Evolutionary conservation across 2,113 vertebrate genomes (phyloP).

Genomic region (Synchiropus splendidus): DNA sequence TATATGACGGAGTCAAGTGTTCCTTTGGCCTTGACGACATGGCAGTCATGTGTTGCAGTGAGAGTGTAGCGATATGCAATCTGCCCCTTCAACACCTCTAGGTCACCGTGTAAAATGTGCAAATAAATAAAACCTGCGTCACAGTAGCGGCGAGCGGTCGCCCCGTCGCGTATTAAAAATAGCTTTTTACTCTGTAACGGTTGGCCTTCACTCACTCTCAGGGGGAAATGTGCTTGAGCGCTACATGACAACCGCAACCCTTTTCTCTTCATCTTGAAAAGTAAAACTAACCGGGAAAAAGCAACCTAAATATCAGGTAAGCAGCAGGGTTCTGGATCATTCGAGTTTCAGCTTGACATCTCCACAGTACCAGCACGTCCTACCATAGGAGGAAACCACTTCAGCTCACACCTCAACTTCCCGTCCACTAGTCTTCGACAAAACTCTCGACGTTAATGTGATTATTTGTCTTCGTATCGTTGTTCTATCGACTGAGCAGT

Average conservation of each 20-base stretch:
- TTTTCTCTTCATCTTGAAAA: conserved; percentile 13
- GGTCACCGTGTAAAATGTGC: too few relatives aligned
- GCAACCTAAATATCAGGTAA: conserved; percentile 40
- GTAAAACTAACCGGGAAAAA: conserved; percentile 19
- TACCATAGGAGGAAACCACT: conserved; percentile 98
- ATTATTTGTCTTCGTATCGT: conserved; percentile 20
- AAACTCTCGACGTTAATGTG: conserved; percentile 27
- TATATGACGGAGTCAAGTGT: conserved; percentile 10
- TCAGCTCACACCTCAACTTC: conserved; percentile 31
- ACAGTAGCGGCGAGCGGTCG: too few relatives aligned
- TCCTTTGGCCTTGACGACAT: neutral
- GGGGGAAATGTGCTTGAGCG: conserved; percentile 24
- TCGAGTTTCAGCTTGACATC: conserved; percentile 20
- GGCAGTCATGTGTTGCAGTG: too few relatives aligned
- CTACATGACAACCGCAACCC: conserved; percentile 46
- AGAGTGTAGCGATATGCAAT: too few relatives aligned
- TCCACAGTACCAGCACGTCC: conserved; percentile 73
- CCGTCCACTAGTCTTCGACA: conserved; percentile 20
- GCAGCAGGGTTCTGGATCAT: conserved; percentile 39
- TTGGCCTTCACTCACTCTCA: conserved; percentile 21
- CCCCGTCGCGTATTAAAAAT: too few relatives aligned
- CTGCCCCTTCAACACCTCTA: too few relatives aligned
- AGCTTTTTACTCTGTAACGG: conserved; percentile 19
- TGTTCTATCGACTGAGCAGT: neutral
- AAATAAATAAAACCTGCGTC: too few relatives aligned